These are phyloP conservation scores for Mus caroli DNA, from an alignment of 2,797 vertebrate genomes.

Conservation along the genomic window DNA sequence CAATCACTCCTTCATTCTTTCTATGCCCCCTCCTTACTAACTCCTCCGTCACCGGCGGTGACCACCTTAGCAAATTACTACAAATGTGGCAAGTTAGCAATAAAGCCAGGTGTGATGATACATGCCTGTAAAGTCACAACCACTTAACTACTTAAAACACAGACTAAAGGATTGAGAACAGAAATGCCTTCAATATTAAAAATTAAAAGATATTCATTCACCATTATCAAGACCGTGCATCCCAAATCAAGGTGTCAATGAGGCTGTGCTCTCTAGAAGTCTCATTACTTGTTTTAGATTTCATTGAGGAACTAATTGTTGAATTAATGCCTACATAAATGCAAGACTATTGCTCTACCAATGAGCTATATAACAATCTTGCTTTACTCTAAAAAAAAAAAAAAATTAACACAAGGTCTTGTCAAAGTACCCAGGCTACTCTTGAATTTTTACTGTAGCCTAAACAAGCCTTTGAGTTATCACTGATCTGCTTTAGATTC, in stretches of 20 bases:
- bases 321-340: neutral
- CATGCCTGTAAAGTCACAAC: neutral
- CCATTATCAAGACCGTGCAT: neutral
- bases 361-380: neutral
- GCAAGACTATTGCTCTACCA: neutral
- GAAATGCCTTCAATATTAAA: neutral
- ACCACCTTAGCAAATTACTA: neutral
- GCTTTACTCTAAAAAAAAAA: neutral
- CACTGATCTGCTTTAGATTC: neutral
- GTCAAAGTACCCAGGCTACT: neutral
- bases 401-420: neutral
- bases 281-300: neutral
- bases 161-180: neutral
- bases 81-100: neutral
- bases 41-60: neutral
- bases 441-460: neutral
- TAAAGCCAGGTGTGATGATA: too few species aligned
- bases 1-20: neutral
- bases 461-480: neutral
- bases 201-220: neutral
- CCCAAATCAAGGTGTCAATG: neutral
- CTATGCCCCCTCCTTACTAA: neutral
- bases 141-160: neutral
- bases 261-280: neutral
- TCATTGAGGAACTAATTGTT: neutral